Base-by-base conservation (phyloP, 2,888 invertebrate genomes). In the Stenolophus ochropezus region DNA sequence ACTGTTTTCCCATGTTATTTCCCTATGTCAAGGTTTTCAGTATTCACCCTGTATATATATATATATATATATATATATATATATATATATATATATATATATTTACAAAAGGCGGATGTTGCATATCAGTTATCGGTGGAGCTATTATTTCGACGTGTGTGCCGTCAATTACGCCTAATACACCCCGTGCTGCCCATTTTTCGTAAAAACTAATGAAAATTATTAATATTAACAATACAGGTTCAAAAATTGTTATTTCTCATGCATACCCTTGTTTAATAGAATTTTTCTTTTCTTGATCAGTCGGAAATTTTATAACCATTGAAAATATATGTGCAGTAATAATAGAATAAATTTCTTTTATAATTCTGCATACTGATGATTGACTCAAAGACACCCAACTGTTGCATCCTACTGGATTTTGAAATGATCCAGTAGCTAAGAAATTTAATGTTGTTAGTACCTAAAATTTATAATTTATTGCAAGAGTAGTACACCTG, bases 91-190 rank as follows among this genome's bases (percentile, higher is more conserved):
- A 4, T 5, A 8, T 33, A n/a, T 5, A 49, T 23, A 47, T 73
- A 20, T 73, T 47, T 14, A 73, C 73, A 47, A 73, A 42, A 16
- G 73, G 73, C 8, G 73, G 73, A 73, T 73, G 73, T 16, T 73
- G 18, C 16, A 18, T 8, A 73, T 73, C 73, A 20, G 73, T 42
- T 42, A 73, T 18, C 8, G 73, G 20, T 8, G 74, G 74, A 23
- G 51, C 51, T 21, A 74, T 4, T 74, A 74, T 49, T n/a, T 74
- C 74, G 6, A 74, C 74, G 23, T 74, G 49, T 6, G 51, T 74
- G 6, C 74, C 51, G 49, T 51, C 74, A 49, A 74, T 51, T 23
- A 74, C 51, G 16, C 74, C 74, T 51, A 74, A 11, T 21, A 51
- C 21, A 51, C 47, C 74, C 11, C 47, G 49, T 51, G 21, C 20